A percentile compares a stretch with the other conserved stretches of the same genome.
Evolutionary conservation across 1,140 invertebrate species (phyloP).

Genomic region (Tetramorium alpestre): DNA sequence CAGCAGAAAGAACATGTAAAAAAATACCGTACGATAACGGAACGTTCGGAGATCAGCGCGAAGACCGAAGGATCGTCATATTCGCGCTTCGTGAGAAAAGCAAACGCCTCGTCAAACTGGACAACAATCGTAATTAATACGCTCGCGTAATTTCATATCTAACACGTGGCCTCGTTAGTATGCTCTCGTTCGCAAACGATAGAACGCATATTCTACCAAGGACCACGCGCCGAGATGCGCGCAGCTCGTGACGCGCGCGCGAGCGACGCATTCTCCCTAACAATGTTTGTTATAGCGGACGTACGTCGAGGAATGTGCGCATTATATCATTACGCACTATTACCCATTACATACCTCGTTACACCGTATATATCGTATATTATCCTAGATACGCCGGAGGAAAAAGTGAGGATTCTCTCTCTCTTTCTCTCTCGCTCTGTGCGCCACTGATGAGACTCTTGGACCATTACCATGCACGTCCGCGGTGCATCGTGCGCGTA

Average conservation of each 20-base stretch:
- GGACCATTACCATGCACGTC: constrained; percentile 70
- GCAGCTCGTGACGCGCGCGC: constrained; percentile 12
- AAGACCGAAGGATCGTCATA: background rate
- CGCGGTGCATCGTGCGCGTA: constrained; percentile 3
- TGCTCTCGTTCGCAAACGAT: constrained; percentile 48
- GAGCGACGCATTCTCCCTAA: constrained; percentile 54
- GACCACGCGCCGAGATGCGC: constrained; percentile 44
- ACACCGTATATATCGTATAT: constrained; percentile 78
- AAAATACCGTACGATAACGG: constrained; percentile 60
- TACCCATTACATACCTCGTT: constrained; percentile 82
- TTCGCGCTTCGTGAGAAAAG: background rate
- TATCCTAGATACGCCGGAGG: constrained; percentile 66
- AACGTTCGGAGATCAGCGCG: constrained; percentile 24
- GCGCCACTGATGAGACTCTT: constrained; percentile 64
- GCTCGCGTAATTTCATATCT: constrained; percentile 42
- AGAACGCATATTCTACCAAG: background rate
- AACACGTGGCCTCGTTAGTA: constrained; percentile 44
- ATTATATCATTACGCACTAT: constrained; percentile 82
- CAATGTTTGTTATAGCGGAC: constrained; percentile 76
- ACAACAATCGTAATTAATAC: constrained; percentile 29
- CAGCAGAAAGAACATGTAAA: background rate
- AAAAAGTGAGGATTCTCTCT: constrained; percentile 66
- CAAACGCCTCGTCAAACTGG: background rate
- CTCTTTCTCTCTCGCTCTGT: constrained; percentile 20
- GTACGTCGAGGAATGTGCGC: constrained; percentile 75